Percentiles rank a stretch among this genome's conserved stretches.
phyloP scores from a whole-genome alignment of 2,888 invertebrate genomes.

The Serrognathus titanus region DNA sequence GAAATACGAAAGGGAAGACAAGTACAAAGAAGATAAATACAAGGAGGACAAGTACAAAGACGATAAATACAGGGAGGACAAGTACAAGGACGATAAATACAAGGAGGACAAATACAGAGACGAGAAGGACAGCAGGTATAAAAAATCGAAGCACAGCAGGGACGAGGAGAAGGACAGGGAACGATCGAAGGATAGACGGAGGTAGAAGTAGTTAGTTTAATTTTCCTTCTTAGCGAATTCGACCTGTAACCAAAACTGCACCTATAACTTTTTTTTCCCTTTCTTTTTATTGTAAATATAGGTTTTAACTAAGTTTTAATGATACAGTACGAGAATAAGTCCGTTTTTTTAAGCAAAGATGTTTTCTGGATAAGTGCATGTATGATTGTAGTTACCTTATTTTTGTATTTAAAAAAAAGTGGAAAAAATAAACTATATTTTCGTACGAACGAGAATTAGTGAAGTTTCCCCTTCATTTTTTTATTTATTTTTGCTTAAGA shows the following conservation, averaged over 20 bases:
- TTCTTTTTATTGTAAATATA: too few relatives aligned
- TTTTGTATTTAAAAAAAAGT: too few relatives aligned
- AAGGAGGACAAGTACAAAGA: slow-evolving; percentile 41
- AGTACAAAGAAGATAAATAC: slow-evolving; percentile 36
- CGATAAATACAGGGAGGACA: slow-evolving; percentile 29
- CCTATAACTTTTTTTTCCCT: too few relatives aligned
- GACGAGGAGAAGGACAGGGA: slow-evolving; percentile 33
- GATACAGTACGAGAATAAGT: too few relatives aligned
- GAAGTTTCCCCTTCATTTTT: too few relatives aligned
- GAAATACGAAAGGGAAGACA: slow-evolving; percentile 36
- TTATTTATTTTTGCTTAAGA: too few relatives aligned
- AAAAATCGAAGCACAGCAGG: slow-evolving; percentile 34
- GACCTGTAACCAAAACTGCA: background rate
- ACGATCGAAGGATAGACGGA: slow-evolving; percentile 41
- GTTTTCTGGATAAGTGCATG: too few relatives aligned
- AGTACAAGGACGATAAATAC: slow-evolving; percentile 36
- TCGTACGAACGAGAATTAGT: too few relatives aligned
- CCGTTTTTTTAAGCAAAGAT: too few relatives aligned
- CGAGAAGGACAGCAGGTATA: slow-evolving; percentile 31
- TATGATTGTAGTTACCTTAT: too few relatives aligned
- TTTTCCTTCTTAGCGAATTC: background rate
- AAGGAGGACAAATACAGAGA: slow-evolving; percentile 24
- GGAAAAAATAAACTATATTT: too few relatives aligned
- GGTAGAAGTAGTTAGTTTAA: slow-evolving; percentile 24
- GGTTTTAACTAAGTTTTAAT: too few relatives aligned